Evolutionary conservation across 1,140 invertebrate genomes (phyloP).

Genomic region (Carcinoscorpius rotundicauda): DNA sequence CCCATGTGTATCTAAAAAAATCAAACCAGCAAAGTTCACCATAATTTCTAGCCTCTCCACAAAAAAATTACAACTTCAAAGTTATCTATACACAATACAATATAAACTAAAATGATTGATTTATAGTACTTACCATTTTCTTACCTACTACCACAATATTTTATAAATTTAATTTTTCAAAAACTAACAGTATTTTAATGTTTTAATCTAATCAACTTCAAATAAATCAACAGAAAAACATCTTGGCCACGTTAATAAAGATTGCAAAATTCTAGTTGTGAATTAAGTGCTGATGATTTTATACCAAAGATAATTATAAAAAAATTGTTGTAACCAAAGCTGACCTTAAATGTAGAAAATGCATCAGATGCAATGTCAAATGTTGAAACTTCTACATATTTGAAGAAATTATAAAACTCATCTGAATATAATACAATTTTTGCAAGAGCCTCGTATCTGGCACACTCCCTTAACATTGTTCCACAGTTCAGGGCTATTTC

Average conservation of each 20-base stretch:
- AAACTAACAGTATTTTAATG: too few relatives aligned
- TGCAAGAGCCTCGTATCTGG: constrained; percentile 89
- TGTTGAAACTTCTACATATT: constrained; percentile 98
- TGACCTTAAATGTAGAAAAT: constrained; percentile 99
- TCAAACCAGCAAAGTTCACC: too few relatives aligned
- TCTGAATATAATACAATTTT: constrained; percentile 96
- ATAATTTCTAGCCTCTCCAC: too few relatives aligned
- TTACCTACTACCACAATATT: too few relatives aligned
- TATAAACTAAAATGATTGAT: too few relatives aligned
- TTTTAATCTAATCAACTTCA: constrained; percentile 2
- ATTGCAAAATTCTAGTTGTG: neutral
- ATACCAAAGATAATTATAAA: constrained; percentile 3
- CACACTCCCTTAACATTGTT: constrained; percentile 96
- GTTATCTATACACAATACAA: too few relatives aligned
- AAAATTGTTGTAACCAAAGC: constrained; percentile 6
- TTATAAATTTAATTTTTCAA: too few relatives aligned
- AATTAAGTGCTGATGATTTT: constrained; percentile 1
- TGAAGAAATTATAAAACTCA: constrained; percentile 99
- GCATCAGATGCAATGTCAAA: constrained; percentile 99
- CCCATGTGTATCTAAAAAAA: too few relatives aligned
- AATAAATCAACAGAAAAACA: neutral
- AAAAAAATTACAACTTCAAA: too few relatives aligned
- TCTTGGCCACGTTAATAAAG: too few relatives aligned
- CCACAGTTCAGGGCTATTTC: constrained; percentile 99
- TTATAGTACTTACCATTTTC: too few relatives aligned